phyloP scores from a whole-genome alignment of 2,113 vertebrate genomes.

The Antigone vipio region DNA sequence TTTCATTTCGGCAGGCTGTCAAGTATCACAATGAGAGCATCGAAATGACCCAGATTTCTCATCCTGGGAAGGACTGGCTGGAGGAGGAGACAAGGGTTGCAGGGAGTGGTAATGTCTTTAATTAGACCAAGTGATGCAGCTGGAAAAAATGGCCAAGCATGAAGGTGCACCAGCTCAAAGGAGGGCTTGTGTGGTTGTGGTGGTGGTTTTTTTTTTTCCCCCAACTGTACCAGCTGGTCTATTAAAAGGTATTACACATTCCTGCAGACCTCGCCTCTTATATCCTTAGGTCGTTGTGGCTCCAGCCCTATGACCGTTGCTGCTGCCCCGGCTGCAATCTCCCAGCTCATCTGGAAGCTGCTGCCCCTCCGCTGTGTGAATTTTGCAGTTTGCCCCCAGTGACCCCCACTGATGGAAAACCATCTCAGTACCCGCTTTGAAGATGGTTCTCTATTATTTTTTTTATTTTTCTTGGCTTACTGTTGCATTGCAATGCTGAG shows the following conservation, averaged over 20 bases:
- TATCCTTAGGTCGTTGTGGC: not conserved
- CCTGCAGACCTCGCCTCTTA: not conserved
- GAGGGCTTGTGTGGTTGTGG: not conserved
- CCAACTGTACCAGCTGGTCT: not conserved
- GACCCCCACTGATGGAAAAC: not conserved
- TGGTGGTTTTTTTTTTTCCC: not conserved
- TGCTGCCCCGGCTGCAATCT: not conserved
- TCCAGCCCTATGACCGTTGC: not conserved
- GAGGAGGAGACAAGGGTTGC: slow-evolving; percentile 6
- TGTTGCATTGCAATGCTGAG: not conserved
- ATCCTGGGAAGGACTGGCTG: not conserved
- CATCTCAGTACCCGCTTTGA: not conserved
- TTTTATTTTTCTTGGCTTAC: not conserved
- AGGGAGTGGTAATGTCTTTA: not conserved
- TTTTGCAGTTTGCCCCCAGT: not conserved
- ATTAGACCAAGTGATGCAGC: slow-evolving; percentile 34
- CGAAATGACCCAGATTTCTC: not conserved
- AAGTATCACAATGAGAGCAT: not conserved
- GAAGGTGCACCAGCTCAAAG: slow-evolving; percentile 16
- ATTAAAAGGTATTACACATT: slow-evolving; percentile 12
- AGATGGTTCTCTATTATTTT: not conserved
- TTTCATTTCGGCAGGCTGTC: not conserved
- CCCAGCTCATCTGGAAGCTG: not conserved
- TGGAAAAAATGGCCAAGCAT: slow-evolving; percentile 22
- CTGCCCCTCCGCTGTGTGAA: not conserved